Conservation (phyloP, 1,140 invertebrate species). For the Aphelinus certus region DNA sequence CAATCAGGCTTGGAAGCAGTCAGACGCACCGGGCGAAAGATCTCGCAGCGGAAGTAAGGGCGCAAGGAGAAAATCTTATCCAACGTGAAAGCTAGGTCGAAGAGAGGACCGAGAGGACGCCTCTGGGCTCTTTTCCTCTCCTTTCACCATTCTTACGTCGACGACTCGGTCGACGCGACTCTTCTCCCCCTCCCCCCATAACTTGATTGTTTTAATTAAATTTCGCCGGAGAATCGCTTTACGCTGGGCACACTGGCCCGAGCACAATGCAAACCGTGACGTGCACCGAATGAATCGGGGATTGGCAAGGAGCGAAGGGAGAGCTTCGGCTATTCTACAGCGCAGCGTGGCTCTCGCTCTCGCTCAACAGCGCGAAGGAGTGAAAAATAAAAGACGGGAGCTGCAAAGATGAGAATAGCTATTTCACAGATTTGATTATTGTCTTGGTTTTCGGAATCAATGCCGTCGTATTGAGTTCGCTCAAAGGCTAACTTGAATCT, state of each 20-base stretch:
- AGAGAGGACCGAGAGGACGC: slow-evolving; percentile 35
- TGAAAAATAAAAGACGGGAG: slow-evolving; percentile 2
- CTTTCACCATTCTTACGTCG: slow-evolving; percentile 48
- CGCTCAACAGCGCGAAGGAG: neutral
- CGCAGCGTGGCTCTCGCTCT: neutral
- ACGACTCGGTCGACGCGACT: slow-evolving; percentile 54
- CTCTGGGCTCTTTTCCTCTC: slow-evolving; percentile 44
- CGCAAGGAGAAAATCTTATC: slow-evolving; percentile 58
- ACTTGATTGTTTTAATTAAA: slow-evolving; percentile 66
- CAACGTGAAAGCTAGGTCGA: slow-evolving; percentile 18
- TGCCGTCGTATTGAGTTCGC: too few species aligned
- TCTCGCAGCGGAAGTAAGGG: slow-evolving; percentile 54
- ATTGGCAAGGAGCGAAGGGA: slow-evolving; percentile 35
- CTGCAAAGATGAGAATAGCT: slow-evolving; percentile 15
- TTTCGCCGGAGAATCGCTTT: slow-evolving; percentile 64
- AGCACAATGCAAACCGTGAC: slow-evolving; percentile 64
- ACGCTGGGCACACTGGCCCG: slow-evolving; percentile 61
- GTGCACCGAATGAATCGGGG: slow-evolving; percentile 61
- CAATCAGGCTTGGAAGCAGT: neutral
- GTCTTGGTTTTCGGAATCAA: neutral
- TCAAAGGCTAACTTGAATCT: too few species aligned
- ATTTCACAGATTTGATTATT: slow-evolving; percentile 21
- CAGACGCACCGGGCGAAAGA: slow-evolving; percentile 27
- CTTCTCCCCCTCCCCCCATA: slow-evolving; percentile 19
- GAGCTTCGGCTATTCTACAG: neutral